These are phyloP conservation scores for Paratilapia polleni DNA, from an alignment of 2,113 vertebrate species.

Conservation along the genomic window DNA sequence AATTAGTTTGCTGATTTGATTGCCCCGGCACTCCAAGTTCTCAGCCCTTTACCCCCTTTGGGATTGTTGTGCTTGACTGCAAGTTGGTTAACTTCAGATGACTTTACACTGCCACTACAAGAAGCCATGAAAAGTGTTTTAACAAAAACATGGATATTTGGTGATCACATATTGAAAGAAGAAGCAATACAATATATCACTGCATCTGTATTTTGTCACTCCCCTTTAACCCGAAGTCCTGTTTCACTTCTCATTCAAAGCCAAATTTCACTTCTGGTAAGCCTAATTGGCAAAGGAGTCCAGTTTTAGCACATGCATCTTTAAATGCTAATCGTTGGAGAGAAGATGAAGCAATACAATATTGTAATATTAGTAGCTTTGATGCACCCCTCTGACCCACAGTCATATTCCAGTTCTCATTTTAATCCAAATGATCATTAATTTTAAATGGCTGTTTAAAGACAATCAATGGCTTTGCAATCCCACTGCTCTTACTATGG, in stretches of 20 bases:
- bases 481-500: neutral
- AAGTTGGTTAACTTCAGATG: neutral
- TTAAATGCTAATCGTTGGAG: neutral
- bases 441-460: neutral
- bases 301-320: neutral
- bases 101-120: neutral
- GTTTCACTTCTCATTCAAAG: conserved; percentile 6
- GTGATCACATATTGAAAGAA: neutral
- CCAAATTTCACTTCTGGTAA: neutral
- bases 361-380: neutral
- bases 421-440: neutral
- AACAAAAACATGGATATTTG: neutral
- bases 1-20: neutral
- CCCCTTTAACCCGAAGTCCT: neutral
- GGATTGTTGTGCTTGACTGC: neutral
- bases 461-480: neutral
- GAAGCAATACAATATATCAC: neutral
- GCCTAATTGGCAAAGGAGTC: neutral
- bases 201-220: neutral
- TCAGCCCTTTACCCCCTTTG: neutral
- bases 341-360: neutral
- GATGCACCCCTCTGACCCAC: neutral
- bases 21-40: neutral
- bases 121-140: neutral
- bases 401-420: neutral